Conservation (phyloP, 2,797 vertebrate genomes). For the Mormyrus hasselquistii region DNA sequence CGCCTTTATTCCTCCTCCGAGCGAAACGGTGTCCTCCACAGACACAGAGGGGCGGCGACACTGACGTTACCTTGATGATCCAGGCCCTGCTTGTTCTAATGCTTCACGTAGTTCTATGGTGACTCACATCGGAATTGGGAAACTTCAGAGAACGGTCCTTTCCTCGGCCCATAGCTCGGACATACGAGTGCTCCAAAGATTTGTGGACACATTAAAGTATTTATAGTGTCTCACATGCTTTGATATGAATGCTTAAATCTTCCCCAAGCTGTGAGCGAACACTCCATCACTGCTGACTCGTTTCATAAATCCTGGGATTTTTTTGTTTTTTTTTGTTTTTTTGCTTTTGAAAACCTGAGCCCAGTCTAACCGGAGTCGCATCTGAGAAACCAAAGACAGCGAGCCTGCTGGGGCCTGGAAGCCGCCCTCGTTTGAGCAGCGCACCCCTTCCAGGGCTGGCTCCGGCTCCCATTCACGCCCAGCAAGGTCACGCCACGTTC, state of each 20-base stretch:
- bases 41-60: neutral
- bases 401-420: neutral
- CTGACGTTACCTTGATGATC: constrained; percentile 8
- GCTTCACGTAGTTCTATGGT: neutral
- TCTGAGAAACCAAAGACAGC: neutral
- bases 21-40: neutral
- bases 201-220: neutral
- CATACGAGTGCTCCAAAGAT: neutral
- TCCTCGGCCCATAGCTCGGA: neutral
- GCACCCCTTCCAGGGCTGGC: neutral
- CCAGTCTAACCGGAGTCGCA: neutral
- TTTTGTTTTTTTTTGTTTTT: neutral
- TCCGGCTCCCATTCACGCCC: neutral
- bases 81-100: neutral
- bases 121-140: neutral
- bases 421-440: neutral
- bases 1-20: neutral
- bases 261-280: neutral
- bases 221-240: neutral
- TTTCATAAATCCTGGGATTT: neutral
- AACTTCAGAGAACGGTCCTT: neutral
- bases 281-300: neutral
- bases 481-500: neutral
- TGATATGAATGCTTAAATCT: neutral
- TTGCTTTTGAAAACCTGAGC: neutral